A percentile compares a stretch with the other conserved stretches of the same genome.
phyloP scores from a whole-genome alignment of 2,888 invertebrate genomes.

The Lasioglossum marginatum region DNA sequence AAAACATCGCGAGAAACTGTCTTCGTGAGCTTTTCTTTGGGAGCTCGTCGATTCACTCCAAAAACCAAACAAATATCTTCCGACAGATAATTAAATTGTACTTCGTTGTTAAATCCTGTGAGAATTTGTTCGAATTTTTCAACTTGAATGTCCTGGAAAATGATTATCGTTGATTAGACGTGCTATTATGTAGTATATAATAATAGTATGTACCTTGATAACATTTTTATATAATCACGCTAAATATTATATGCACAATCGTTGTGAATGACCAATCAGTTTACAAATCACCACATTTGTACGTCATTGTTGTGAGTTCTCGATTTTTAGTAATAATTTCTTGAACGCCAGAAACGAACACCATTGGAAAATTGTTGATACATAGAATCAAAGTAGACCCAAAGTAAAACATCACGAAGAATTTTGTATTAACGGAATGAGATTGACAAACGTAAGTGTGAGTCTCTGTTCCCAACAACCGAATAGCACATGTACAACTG shows the following conservation, averaged over 20 bases:
- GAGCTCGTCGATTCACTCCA: neutral
- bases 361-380: neutral
- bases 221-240: neutral
- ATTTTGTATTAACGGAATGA: neutral
- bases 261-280: neutral
- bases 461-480: conserved; percentile 12
- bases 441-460: neutral
- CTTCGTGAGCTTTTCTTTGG: conserved; percentile 42
- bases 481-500: neutral
- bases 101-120: neutral
- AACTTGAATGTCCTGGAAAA: neutral
- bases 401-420: conserved; percentile 20
- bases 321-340: neutral
- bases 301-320: neutral
- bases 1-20: neutral
- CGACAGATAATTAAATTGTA: neutral
- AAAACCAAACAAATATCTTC: neutral
- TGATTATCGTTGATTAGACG: neutral
- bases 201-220: neutral
- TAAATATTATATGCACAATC: neutral
- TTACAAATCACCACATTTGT: neutral
- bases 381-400: neutral
- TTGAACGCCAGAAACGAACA: neutral
- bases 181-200: neutral
- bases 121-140: neutral